Conservation (phyloP, 2,888 invertebrate genomes). For the Drosophila formosana region DNA sequence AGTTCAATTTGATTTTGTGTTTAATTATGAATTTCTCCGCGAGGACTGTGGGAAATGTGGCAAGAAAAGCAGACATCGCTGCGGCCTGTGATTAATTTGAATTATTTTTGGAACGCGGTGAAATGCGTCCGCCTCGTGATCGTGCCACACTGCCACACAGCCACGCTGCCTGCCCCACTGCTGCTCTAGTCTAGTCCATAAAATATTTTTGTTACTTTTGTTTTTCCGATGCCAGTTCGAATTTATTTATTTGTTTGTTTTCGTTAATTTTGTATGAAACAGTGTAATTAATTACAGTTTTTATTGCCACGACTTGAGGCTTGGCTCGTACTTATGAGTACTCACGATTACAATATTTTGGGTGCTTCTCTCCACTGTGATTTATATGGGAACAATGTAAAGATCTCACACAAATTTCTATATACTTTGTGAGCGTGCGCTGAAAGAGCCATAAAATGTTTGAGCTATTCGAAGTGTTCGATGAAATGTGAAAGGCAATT, state of each 20-base stretch:
- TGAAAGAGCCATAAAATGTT: constrained; percentile 70
- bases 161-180: constrained; percentile 2
- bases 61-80: constrained; percentile 32
- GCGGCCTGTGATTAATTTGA: constrained; percentile 71
- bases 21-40: constrained; percentile 49
- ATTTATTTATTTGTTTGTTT: constrained; percentile 73
- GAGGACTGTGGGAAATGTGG: constrained; percentile 50
- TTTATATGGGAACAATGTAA: constrained; percentile 70
- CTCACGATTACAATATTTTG: constrained; percentile 32
- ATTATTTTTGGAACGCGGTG: constrained; percentile 74
- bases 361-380: constrained; percentile 48
- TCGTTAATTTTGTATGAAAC: constrained; percentile 58
- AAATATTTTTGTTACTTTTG: constrained; percentile 26
- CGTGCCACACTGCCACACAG: constrained; percentile 35
- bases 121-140: constrained; percentile 55
- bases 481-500: constrained; percentile 71
- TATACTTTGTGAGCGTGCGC: constrained; percentile 15
- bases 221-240: constrained; percentile 34
- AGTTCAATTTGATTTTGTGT: constrained; percentile 48
- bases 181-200: constrained; percentile 16
- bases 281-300: constrained; percentile 76
- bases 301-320: constrained; percentile 73
- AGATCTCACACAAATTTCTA: constrained; percentile 30
- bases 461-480: constrained; percentile 64
- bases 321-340: constrained; percentile 39